Evolutionary conservation across 1,140 invertebrate species (phyloP).

Genomic region (Aporrectodea caliginosa): DNA sequence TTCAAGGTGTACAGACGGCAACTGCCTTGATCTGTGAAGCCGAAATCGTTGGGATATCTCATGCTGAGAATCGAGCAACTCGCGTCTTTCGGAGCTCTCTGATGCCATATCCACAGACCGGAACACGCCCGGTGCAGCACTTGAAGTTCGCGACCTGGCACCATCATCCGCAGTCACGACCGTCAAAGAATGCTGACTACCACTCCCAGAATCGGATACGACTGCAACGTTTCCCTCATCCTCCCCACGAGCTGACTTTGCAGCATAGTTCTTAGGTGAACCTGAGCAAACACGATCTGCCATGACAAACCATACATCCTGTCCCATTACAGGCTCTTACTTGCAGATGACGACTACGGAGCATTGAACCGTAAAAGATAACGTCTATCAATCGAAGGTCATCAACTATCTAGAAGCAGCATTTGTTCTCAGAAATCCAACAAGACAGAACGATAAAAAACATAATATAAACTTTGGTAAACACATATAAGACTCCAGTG

Average conservation of each 20-base stretch:
- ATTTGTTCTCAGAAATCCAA: too few relatives aligned
- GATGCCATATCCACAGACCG: not conserved
- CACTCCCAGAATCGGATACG: not conserved
- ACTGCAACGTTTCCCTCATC: not conserved
- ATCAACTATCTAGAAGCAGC: too few relatives aligned
- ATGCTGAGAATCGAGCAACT: not conserved
- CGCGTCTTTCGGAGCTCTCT: not conserved
- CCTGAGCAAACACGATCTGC: not conserved
- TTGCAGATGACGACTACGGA: too few relatives aligned
- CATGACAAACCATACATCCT: not conserved
- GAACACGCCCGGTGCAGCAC: not conserved
- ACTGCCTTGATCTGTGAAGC: not conserved
- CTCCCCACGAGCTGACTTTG: not conserved
- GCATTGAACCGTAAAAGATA: too few relatives aligned
- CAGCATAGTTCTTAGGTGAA: not conserved
- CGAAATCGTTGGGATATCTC: not conserved
- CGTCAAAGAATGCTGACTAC: not conserved
- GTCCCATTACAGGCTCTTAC: conserved; percentile 1
- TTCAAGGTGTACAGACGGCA: not conserved
- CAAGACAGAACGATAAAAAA: too few relatives aligned
- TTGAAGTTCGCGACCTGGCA: not conserved
- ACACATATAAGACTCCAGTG: too few relatives aligned
- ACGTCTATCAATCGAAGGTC: too few relatives aligned
- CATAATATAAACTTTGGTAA: too few relatives aligned
- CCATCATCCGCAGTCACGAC: not conserved